phyloP scores from a whole-genome alignment of 2,797 vertebrate species.

The Pterois miles region DNA sequence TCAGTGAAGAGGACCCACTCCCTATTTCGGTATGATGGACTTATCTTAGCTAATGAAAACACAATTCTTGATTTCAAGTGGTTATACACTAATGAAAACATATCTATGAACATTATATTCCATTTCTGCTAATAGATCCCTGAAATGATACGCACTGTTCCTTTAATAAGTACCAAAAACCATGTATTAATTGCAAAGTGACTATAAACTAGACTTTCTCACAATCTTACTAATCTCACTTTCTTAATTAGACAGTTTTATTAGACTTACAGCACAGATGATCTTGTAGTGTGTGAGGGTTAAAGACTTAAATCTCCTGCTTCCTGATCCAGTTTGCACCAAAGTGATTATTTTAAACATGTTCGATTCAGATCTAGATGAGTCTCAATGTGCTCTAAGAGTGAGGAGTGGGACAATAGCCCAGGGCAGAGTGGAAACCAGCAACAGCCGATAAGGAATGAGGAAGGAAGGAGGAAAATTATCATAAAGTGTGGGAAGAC shows the following conservation, averaged over 20 bases:
- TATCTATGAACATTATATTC: no score
- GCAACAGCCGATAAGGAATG: conserved; percentile 3
- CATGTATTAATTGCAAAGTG: background rate
- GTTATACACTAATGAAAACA: no score
- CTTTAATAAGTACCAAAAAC: background rate
- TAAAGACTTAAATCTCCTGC: conserved; percentile 54
- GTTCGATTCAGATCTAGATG: conserved; percentile 42
- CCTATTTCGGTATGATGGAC: no score
- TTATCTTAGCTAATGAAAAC: no score
- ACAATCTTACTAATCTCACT: no score
- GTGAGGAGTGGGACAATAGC: background rate
- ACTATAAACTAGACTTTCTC: background rate
- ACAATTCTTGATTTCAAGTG: no score
- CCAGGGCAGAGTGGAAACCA: conserved; percentile 15
- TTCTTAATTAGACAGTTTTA: no score
- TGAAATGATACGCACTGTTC: no score
- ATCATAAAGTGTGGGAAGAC: conserved; percentile 9
- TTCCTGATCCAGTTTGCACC: conserved; percentile 35
- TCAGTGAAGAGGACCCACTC: no score
- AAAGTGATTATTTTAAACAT: conserved; percentile 43
- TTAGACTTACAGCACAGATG: background rate
- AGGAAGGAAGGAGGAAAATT: background rate
- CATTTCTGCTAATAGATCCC: no score
- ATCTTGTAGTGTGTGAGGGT: conserved; percentile 40
- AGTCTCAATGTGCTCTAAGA: conserved; percentile 18